These are phyloP conservation scores for Erebia epiphron DNA, from an alignment of 2,888 invertebrate genomes.

Conservation along the genomic window DNA sequence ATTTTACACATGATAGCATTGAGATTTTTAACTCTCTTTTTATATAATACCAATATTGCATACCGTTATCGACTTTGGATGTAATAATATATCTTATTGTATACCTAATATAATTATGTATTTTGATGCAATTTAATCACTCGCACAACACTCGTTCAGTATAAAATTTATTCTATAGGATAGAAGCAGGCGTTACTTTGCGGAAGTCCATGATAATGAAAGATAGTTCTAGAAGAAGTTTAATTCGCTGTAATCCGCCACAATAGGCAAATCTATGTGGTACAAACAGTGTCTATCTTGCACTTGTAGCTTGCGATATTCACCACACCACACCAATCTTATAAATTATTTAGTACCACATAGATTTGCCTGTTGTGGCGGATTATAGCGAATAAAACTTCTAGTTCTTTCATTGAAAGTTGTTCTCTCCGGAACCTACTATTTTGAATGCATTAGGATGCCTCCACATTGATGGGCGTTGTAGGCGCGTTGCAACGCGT, in stretches of 20 bases:
- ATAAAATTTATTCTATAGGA: constrained; percentile 40
- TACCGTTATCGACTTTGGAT: constrained; percentile 33
- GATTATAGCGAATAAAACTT: too few species aligned
- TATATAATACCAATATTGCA: constrained; percentile 27
- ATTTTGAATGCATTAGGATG: constrained; percentile 40
- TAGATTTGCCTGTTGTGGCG: too few species aligned
- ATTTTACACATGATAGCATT: not conserved
- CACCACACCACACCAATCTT: too few species aligned
- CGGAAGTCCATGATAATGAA: too few species aligned
- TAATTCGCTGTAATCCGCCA: too few species aligned
- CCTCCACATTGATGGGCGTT: too few species aligned
- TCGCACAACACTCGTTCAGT: constrained; percentile 53
- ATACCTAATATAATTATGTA: constrained; percentile 24
- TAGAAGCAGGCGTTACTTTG: too few species aligned
- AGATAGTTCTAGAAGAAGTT: too few species aligned
- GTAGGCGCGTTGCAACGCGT: constrained; percentile 34
- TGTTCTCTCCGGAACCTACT: constrained; percentile 41
- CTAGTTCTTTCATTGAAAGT: constrained; percentile 37
- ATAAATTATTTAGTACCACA: too few species aligned
- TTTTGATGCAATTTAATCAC: constrained; percentile 49
- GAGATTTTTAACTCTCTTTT: constrained; percentile 1
- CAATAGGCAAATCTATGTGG: too few species aligned
- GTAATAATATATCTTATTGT: constrained; percentile 32
- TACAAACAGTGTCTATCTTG: too few species aligned
- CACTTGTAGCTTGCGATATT: too few species aligned